Conservation (phyloP, 92 coral and sea anemone genomes). For the Epizoanthus ramosus region DNA sequence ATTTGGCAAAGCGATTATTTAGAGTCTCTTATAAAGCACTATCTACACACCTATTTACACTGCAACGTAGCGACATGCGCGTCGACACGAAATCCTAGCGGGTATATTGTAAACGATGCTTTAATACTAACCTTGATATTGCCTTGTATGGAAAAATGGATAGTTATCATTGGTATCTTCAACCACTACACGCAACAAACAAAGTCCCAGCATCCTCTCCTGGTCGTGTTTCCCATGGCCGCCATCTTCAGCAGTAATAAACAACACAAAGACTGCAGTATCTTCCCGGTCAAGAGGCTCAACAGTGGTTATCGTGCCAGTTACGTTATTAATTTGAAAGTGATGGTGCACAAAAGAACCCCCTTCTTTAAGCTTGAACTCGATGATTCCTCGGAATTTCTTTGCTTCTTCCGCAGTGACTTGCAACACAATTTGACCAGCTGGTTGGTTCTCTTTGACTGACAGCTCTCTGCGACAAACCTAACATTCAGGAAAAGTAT, state of each 20-base stretch:
- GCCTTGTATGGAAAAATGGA: slow-evolving; percentile 63
- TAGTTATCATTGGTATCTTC: slow-evolving; percentile 82
- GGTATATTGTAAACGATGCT: too few species aligned
- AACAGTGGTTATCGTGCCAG: slow-evolving; percentile 69
- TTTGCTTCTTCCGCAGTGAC: slow-evolving; percentile 74
- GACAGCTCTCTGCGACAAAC: slow-evolving; percentile 49
- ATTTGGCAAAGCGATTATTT: too few species aligned
- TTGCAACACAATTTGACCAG: slow-evolving; percentile 69
- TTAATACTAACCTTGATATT: slow-evolving; percentile 47
- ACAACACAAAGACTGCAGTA: slow-evolving; percentile 41
- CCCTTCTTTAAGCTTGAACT: slow-evolving; percentile 67
- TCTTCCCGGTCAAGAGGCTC: slow-evolving; percentile 76
- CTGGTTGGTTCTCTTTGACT: slow-evolving; percentile 69
- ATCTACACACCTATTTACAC: too few species aligned
- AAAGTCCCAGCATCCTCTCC: slow-evolving; percentile 62
- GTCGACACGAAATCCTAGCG: too few species aligned
- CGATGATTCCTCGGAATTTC: slow-evolving; percentile 68
- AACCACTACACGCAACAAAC: slow-evolving; percentile 58
- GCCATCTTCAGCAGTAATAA: slow-evolving; percentile 79
- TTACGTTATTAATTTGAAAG: slow-evolving; percentile 77
- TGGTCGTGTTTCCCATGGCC: slow-evolving; percentile 57
- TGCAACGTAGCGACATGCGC: too few species aligned
- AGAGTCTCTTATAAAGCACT: too few species aligned
- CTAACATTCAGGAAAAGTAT: neutral
- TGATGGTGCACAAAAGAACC: slow-evolving; percentile 5